A percentile compares a stretch with the other conserved stretches of the same genome.
phyloP scores from a whole-genome alignment of 2,888 invertebrate species.

The Thymelicus sylvestris region DNA sequence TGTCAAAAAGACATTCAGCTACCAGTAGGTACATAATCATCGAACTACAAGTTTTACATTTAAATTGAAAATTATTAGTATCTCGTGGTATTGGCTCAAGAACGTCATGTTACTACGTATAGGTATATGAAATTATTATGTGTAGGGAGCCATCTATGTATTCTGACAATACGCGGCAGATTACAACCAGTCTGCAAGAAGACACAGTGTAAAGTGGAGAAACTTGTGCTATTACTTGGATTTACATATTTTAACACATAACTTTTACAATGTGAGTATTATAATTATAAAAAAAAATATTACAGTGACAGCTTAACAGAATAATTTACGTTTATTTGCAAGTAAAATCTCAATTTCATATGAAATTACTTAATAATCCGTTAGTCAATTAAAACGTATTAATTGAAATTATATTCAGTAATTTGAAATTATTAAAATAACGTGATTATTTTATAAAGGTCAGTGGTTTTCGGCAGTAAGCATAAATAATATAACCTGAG shows the following conservation, averaged over 20 bases:
- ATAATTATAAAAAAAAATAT: too few relatives aligned
- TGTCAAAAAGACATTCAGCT: not conserved
- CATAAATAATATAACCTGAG: too few relatives aligned
- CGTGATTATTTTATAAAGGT: too few relatives aligned
- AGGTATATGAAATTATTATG: not conserved
- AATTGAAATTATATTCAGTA: too few relatives aligned
- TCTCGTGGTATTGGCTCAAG: not conserved
- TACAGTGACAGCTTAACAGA: too few relatives aligned
- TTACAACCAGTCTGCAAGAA: conserved; percentile 18
- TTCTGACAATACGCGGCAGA: conserved; percentile 20
- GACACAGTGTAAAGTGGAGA: conserved; percentile 9
- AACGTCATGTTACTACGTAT: not conserved
- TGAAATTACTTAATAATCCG: too few relatives aligned
- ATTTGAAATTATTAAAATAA: too few relatives aligned
- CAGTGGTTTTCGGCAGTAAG: too few relatives aligned
- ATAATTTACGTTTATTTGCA: too few relatives aligned
- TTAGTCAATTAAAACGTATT: too few relatives aligned
- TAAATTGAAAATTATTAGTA: not conserved
- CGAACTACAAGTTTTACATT: not conserved
- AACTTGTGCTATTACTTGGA: conserved; percentile 2
- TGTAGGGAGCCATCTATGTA: not conserved
- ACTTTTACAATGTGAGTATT: not conserved
- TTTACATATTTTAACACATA: not conserved
- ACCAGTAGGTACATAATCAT: not conserved
- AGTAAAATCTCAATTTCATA: too few relatives aligned